Evolutionary conservation across 2,113 vertebrate genomes (phyloP).

Genomic region (Cyanocitta stelleri): DNA sequence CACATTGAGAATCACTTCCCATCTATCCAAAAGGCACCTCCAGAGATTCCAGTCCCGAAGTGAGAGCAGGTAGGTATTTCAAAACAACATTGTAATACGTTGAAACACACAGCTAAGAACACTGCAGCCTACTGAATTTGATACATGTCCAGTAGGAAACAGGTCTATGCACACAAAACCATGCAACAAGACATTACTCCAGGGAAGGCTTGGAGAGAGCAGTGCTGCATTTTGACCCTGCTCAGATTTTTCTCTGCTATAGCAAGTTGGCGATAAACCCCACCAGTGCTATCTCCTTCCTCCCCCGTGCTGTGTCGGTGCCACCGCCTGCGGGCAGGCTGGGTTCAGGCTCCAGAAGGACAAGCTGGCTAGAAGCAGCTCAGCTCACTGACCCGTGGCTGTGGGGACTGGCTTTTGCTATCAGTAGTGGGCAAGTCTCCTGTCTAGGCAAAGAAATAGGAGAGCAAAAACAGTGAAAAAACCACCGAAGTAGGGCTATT

Average conservation of each 20-base stretch:
- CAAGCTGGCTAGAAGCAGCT: neutral
- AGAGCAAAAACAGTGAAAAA: neutral
- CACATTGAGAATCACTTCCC: rapidly evolving
- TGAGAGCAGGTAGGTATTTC: neutral
- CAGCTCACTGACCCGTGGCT: neutral
- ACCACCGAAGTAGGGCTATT: neutral
- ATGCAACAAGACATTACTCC: neutral
- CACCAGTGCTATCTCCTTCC: rapidly evolving
- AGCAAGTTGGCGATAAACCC: neutral
- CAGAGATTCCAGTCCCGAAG: neutral
- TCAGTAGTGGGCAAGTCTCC: neutral
- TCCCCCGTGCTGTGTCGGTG: rapidly evolving
- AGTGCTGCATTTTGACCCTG: neutral
- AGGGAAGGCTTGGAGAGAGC: neutral
- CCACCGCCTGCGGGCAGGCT: rapidly evolving
- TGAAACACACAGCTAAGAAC: neutral
- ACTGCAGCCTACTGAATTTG: neutral
- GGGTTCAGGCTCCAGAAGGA: neutral
- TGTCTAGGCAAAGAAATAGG: neutral
- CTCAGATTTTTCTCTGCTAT: neutral
- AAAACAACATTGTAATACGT: neutral
- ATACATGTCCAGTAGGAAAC: neutral
- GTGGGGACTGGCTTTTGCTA: neutral
- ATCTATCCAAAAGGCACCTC: neutral
- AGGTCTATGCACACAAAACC: neutral